Conservation (phyloP, 1,140 invertebrate genomes). For the Copidosoma floridanum region DNA sequence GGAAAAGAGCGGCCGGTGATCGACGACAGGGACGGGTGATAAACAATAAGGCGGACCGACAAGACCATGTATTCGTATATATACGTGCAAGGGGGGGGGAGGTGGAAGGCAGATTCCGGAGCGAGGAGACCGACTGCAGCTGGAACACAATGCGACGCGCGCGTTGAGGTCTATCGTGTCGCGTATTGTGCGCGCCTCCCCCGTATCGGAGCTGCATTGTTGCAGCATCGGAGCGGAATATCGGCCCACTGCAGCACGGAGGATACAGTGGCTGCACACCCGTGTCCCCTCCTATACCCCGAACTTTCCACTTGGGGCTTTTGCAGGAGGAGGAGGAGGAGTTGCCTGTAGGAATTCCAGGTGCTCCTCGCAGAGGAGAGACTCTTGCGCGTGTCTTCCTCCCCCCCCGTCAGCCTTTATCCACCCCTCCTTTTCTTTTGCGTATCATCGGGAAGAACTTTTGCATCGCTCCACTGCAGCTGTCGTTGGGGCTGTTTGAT, state of each 20-base stretch:
- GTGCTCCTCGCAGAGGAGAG: too few relatives aligned
- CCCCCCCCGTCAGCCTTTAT: not conserved
- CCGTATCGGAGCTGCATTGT: constrained; percentile 5
- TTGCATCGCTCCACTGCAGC: too few relatives aligned
- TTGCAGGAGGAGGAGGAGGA: not conserved
- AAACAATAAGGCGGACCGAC: constrained; percentile 14
- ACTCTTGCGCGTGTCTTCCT: not conserved
- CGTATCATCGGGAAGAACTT: too few relatives aligned
- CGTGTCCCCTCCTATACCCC: too few relatives aligned
- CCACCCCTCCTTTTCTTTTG: not conserved
- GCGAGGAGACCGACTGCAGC: too few relatives aligned
- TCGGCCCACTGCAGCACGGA: not conserved
- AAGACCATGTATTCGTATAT: too few relatives aligned
- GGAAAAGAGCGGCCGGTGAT: too few relatives aligned
- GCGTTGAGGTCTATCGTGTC: too few relatives aligned
- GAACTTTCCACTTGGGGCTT: too few relatives aligned
- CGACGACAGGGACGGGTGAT: not conserved
- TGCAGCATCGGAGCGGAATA: constrained; percentile 10
- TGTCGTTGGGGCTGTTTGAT: too few relatives aligned
- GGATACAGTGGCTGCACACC: not conserved
- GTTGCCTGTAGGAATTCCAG: too few relatives aligned
- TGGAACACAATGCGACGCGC: constrained; percentile 22
- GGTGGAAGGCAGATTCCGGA: not conserved
- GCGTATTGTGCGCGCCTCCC: too few relatives aligned
- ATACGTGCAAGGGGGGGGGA: not conserved